Conservation (phyloP, 2,888 invertebrate species). For the Trissonchulus sp. region DNA sequence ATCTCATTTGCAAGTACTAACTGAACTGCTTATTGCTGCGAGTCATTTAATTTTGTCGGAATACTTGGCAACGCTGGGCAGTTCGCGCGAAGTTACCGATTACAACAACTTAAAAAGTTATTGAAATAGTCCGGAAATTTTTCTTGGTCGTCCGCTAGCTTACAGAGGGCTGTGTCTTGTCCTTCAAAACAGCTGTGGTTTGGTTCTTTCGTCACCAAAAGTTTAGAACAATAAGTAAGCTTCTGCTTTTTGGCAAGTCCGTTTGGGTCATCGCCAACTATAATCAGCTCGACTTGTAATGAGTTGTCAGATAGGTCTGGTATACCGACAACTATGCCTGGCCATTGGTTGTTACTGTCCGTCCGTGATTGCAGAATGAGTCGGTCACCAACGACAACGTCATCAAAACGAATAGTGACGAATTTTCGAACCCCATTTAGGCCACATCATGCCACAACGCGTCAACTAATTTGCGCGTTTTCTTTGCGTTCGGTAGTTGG, state of each 20-base stretch:
- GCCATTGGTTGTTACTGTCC: neutral
- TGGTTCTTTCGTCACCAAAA: too few species aligned
- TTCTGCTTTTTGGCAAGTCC: too few species aligned
- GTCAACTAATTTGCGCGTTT: neutral
- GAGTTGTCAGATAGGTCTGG: too few species aligned
- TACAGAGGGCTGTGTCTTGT: neutral
- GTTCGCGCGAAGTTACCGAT: neutral
- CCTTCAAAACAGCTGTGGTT: neutral
- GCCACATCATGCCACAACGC: too few species aligned
- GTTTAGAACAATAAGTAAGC: too few species aligned
- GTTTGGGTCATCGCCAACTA: too few species aligned
- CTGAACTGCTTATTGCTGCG: neutral
- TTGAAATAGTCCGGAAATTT: neutral
- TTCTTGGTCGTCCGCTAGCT: neutral
- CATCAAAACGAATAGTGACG: neutral
- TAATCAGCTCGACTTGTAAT: too few species aligned
- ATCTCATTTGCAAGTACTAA: neutral
- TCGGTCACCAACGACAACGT: neutral
- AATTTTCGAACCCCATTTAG: neutral
- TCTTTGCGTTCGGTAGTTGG: neutral
- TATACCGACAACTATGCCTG: neutral
- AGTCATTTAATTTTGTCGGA: neutral
- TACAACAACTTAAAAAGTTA: too few species aligned
- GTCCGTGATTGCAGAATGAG: neutral
- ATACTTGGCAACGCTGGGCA: neutral